phyloP scores from a whole-genome alignment of 2,113 vertebrate genomes.

The Chauna torquata region DNA sequence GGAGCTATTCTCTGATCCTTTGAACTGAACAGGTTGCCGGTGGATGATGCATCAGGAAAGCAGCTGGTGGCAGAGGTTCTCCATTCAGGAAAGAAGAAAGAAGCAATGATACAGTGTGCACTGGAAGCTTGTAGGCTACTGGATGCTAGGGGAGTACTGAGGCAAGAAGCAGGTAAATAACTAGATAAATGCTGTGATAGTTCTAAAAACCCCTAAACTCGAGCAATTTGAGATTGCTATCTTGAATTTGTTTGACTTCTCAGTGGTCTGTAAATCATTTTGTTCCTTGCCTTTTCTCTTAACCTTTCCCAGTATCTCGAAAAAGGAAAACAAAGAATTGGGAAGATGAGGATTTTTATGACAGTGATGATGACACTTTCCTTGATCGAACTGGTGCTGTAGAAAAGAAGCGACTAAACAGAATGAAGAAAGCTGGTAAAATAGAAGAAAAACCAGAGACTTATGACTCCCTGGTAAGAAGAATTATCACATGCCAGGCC shows the following conservation, averaged over 20 bases:
- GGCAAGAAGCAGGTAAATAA: conserved; percentile 93
- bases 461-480: conserved; percentile 89
- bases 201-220: not conserved
- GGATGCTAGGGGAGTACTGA: conserved; percentile 90
- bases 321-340: conserved; percentile 97
- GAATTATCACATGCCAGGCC: not conserved
- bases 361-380: conserved; percentile 97
- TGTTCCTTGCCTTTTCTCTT: not conserved
- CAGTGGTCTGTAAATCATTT: not conserved
- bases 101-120: conserved; percentile 89
- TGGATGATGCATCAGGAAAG: conserved; percentile 90
- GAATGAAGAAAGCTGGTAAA: conserved; percentile 98
- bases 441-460: conserved; percentile 91
- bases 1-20: conserved; percentile 15
- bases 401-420: conserved; percentile 91
- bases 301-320: conserved; percentile 84
- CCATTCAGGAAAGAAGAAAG: conserved; percentile 94
- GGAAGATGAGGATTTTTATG: conserved; percentile 97
- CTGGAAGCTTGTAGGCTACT: conserved; percentile 95
- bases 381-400: conserved; percentile 93
- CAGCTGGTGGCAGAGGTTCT: conserved; percentile 93
- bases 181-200: not conserved
- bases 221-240: not conserved
- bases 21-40: conserved; percentile 83
- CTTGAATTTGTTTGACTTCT: not conserved